Evolutionary conservation across 1,140 invertebrate species (phyloP).

Genomic region (Drosophila pachea): DNA sequence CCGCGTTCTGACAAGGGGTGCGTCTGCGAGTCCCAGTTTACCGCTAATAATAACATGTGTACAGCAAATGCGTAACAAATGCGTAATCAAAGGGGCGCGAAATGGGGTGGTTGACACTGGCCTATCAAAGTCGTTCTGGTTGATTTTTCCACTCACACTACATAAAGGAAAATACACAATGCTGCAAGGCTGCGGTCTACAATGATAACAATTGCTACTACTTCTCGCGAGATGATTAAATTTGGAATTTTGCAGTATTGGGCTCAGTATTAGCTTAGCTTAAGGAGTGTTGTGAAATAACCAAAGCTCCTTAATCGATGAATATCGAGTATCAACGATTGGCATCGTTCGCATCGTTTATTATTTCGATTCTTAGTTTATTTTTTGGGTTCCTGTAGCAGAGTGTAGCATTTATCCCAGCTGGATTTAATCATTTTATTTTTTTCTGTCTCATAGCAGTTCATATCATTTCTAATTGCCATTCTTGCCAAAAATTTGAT

Average conservation of each 20-base stretch:
- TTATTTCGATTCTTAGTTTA: too few species aligned
- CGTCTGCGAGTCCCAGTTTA: constrained; percentile 9
- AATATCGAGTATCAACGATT: too few species aligned
- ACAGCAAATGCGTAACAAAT: constrained; percentile 20
- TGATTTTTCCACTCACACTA: constrained; percentile 4
- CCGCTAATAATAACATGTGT: constrained; percentile 67
- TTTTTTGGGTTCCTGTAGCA: too few species aligned
- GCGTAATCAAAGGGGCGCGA: constrained; percentile 2
- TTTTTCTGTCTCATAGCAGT: neutral
- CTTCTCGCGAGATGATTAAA: too few species aligned
- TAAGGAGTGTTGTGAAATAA: too few species aligned
- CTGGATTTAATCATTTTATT: neutral
- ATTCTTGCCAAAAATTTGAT: constrained; percentile 55
- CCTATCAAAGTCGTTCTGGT: constrained; percentile 34
- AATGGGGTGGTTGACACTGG: constrained; percentile 56
- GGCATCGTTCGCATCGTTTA: too few species aligned
- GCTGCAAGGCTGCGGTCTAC: constrained; percentile 17
- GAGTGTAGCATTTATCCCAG: too few species aligned
- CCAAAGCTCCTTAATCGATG: too few species aligned
- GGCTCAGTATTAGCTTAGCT: too few species aligned
- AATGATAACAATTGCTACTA: neutral
- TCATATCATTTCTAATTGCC: constrained; percentile 43
- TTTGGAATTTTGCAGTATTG: too few species aligned
- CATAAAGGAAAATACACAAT: constrained; percentile 21
- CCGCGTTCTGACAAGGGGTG: constrained; percentile 16